A percentile compares a stretch with the other conserved stretches of the same genome.
phyloP scores from a whole-genome alignment of 2,888 invertebrate genomes.

The Zhuqinia jingwanae region DNA sequence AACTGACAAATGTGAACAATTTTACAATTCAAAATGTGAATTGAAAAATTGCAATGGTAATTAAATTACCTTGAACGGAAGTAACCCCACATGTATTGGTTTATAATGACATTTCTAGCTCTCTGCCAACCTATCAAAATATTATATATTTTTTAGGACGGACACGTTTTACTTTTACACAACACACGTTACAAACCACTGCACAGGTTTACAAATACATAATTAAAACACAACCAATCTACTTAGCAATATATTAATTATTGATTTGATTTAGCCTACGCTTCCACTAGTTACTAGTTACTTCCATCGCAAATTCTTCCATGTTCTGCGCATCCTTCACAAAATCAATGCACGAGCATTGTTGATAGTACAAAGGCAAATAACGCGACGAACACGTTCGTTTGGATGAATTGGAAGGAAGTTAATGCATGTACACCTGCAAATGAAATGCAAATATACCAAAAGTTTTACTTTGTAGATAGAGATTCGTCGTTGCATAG shows the following conservation, averaged over 20 bases:
- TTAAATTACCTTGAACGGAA: background rate
- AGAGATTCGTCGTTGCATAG: too few species aligned
- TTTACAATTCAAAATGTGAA: background rate
- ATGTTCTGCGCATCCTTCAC: background rate
- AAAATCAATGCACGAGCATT: background rate
- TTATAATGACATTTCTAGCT: background rate
- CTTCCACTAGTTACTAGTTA: background rate
- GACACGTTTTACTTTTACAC: too few species aligned
- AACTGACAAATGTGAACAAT: too few species aligned
- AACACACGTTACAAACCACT: background rate
- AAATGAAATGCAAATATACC: too few species aligned
- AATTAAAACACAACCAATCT: background rate
- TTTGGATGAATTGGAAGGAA: background rate
- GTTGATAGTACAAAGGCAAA: too few species aligned
- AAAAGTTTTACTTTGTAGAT: too few species aligned
- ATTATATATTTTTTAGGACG: too few species aligned
- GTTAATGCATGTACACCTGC: background rate
- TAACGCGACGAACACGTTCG: background rate
- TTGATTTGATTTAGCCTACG: background rate
- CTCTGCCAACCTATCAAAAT: too few species aligned
- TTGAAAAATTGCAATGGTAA: background rate
- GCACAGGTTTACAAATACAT: too few species aligned
- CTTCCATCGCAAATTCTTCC: background rate
- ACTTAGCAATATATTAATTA: too few species aligned
- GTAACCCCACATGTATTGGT: background rate